Conservation (phyloP, 2,888 invertebrate genomes). For the Plusia festucae region DNA sequence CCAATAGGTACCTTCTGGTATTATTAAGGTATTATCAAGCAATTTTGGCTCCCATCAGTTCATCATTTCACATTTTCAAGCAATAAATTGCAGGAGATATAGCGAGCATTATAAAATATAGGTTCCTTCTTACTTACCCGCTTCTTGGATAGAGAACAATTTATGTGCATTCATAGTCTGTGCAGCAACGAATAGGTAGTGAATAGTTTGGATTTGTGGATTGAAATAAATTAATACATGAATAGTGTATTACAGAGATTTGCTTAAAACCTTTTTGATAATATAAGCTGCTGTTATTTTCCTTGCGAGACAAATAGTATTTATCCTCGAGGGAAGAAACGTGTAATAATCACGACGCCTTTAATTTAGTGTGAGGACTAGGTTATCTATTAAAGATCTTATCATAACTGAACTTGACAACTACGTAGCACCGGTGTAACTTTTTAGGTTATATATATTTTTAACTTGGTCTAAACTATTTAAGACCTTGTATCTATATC, state of each 20-base stretch:
- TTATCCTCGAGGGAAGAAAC: too few species aligned
- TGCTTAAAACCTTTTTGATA: conserved; percentile 4
- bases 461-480: too few species aligned
- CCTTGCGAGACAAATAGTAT: too few species aligned
- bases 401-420: too few species aligned
- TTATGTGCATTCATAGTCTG: conserved; percentile 10
- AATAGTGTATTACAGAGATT: not conserved
- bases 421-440: too few species aligned
- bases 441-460: too few species aligned
- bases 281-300: not conserved
- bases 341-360: too few species aligned
- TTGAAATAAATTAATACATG: not conserved
- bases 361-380: too few species aligned
- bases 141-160: not conserved
- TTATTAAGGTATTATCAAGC: not conserved
- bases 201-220: not conserved
- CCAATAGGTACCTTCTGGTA: too few species aligned
- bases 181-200: not conserved
- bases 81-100: conserved; percentile 20
- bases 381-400: too few species aligned
- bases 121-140: not conserved
- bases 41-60: conserved; percentile 16
- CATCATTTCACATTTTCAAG: not conserved
- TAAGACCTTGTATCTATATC: too few species aligned
- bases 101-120: conserved; percentile 4